phyloP scores from a whole-genome alignment of 92 coral and sea anemone genomes.

The Zoanthus sansibaricus region DNA sequence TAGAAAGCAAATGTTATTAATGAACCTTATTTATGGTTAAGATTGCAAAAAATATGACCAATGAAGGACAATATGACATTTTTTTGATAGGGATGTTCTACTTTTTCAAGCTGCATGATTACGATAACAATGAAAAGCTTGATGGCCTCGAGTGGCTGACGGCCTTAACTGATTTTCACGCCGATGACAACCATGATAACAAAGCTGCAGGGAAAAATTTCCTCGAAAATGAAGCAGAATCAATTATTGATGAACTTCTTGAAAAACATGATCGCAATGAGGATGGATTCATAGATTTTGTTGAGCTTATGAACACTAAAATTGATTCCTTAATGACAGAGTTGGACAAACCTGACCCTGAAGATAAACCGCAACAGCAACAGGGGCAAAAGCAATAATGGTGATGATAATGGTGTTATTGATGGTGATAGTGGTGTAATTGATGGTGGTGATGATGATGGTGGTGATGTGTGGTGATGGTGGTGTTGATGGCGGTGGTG shows the following conservation, averaged over 20 bases:
- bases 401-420: no score
- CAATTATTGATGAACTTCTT: conserved; percentile 88
- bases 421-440: no score
- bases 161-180: conserved; percentile 88
- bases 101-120: conserved; percentile 96
- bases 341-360: conserved; percentile 66
- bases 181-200: conserved; percentile 56
- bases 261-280: conserved; percentile 84
- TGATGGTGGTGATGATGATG: no score
- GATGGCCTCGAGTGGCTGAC: conserved; percentile 92
- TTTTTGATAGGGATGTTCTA: conserved; percentile 81
- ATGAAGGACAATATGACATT: background rate
- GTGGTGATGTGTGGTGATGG: no score
- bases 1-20: no score
- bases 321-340: conserved; percentile 88
- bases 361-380: conserved; percentile 43
- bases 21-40: no score
- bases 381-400: conserved; percentile 22
- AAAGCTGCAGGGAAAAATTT: conserved; percentile 75
- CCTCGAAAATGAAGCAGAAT: conserved; percentile 84
- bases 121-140: conserved; percentile 88
- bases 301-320: conserved; percentile 86
- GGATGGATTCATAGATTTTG: conserved; percentile 89
- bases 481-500: no score
- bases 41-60: background rate